phyloP scores from a whole-genome alignment of 1,140 invertebrate genomes.

The Heliconius himera region DNA sequence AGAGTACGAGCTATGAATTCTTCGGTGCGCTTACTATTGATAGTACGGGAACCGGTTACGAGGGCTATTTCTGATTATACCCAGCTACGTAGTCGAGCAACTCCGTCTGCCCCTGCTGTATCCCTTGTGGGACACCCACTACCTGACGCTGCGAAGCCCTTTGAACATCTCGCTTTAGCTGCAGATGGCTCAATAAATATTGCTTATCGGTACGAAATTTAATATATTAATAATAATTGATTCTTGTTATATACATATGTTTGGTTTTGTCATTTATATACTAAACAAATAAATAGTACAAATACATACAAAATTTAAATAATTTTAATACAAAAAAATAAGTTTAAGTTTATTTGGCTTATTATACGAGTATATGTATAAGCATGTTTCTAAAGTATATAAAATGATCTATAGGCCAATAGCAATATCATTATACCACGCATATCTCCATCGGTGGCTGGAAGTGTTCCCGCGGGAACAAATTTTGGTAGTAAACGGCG shows the following conservation, averaged over 20 bases:
- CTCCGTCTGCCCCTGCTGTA: conserved; percentile 80
- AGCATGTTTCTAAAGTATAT: conserved; percentile 13
- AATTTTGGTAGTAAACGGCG: conserved; percentile 97
- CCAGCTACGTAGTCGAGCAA: conserved; percentile 90
- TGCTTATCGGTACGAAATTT: conserved; percentile 83
- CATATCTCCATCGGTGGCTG: conserved; percentile 91
- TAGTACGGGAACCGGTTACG: conserved; percentile 97
- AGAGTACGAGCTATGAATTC: conserved; percentile 96
- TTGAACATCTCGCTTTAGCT: conserved; percentile 91
- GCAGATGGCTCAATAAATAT: conserved; percentile 92
- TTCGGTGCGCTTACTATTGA: conserved; percentile 94
- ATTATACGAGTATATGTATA: too few species aligned
- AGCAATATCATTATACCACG: conserved; percentile 92
- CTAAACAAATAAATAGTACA: not conserved
- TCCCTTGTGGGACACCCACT: conserved; percentile 62
- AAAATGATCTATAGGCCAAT: conserved; percentile 81
- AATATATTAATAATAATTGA: not conserved
- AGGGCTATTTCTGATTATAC: conserved; percentile 98
- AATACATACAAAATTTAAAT: not conserved
- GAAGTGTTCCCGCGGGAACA: conserved; percentile 94
- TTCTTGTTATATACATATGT: not conserved
- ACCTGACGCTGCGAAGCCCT: conserved; percentile 82
- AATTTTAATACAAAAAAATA: not conserved
- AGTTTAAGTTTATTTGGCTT: too few species aligned
- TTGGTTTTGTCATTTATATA: too few species aligned